Base-by-base conservation (phyloP, 1,140 invertebrate genomes). In the Teleogryllus occipitalis region DNA sequence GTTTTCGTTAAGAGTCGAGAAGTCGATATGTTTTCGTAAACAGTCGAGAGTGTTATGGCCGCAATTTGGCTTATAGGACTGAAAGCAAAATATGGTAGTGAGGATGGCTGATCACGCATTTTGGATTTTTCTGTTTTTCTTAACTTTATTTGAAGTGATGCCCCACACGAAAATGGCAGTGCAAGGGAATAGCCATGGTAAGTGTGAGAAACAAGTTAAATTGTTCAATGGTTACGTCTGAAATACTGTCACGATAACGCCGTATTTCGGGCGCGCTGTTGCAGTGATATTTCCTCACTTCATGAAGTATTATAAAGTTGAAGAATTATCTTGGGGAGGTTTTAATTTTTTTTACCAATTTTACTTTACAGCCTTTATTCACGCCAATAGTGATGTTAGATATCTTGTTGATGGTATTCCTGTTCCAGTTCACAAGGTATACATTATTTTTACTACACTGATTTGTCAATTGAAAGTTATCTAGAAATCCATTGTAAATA, bases 361-460 rank as follows among this genome's bases (percentile, higher is more conserved):
- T 75, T 12, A 12, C 8, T 22, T 90, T 89, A 80, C 86, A 92
- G 91, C 89, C 81, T 92, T 92, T 84, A 89, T 92, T 82, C 90
- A 92, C 85, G 90, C 91, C 85, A 91, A 91, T 84, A 91, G 90
- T 83, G 90, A 93, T 83, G 87, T 92, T 81, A 89, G 89, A 83
- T 92, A 92, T 84, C 87, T 92, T 84, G 87, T 91, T 83, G 91
- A 91, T 85, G 89, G 86, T 81, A 86, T 90, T 84, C 88, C 88
- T 80, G 86, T 89, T 83, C 86, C 88, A 82, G 85, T 90, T 85
- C 87, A 88, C 83, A 88, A 90, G 86, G 89, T 89, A 82, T 84
- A 22, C 27, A 65, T 27, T 65, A 21, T 65, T 12, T 7, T 65
- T n/a, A 78, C 22, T 65, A 54, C 22, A 8, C 8, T 27, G 49